Evolutionary conservation across 2,113 vertebrate species (phyloP), one percentile per base, ranked within the genome.

Genomic region (Albula goreensis): DNA sequence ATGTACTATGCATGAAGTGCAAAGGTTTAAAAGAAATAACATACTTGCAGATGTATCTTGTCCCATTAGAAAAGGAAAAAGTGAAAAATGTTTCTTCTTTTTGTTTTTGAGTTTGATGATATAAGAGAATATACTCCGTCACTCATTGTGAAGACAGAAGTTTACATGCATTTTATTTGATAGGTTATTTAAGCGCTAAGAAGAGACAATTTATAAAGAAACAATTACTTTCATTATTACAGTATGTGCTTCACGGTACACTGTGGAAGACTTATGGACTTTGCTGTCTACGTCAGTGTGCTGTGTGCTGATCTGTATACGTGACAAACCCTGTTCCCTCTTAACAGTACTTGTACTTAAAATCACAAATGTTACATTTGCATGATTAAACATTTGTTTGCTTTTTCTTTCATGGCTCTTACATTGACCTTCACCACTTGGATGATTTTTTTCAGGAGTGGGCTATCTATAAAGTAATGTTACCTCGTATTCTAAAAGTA

Each of bases 401-500:
- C 19, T 19, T 50, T 41, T 50, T n/a, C 80, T 81, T 4, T 51
- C 80, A 81, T 19, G 19, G 50, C 50, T 52, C 17, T 81, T 52
- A 81, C 80, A 53, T 52, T 81, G 22, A 53, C 80, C 80, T 81
- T 81, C 50, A 81, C 50, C 8, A 22, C 19, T 50, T 17, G 49
- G 4, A 81, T 17, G n/a, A n/a, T n/a, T n/a, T 81, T 49, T 50
- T 49, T 41, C 79, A 51, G 41, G 49, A 41, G 25, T 41, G 31
- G 31, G 31, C 31, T 79, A 50, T 79, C 31, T 79, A 48, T 80
- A 19, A 49, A 80, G 78, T 80, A 10, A 50, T 6, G 50, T 49
- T 80, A 80, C 50, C 3, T 80, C 19, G 50, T 50, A 48, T 50
- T 9, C 70, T 74, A 74, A 74, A 74, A 7, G 70, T 31, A 93